These are phyloP conservation scores for Philereme transversata DNA, from an alignment of 2,888 invertebrate species.

Conservation along the genomic window DNA sequence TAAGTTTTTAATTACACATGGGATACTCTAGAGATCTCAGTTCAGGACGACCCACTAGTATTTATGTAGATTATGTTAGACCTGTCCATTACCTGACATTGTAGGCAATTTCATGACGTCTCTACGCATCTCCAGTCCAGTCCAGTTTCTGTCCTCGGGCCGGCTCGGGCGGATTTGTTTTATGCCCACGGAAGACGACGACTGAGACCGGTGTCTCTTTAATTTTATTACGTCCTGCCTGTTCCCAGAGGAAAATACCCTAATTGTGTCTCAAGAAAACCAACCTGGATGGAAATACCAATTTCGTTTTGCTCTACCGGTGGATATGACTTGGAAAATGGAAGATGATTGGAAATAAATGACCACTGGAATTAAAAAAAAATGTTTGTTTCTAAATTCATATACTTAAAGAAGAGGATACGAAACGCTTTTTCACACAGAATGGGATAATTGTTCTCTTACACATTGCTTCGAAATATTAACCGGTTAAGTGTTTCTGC, in stretches of 20 bases:
- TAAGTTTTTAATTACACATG: no score
- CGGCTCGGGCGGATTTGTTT: slow-evolving; percentile 77
- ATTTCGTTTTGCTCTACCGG: slow-evolving; percentile 53
- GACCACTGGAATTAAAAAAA: neutral
- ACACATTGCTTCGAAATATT: no score
- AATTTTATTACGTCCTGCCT: slow-evolving; percentile 80
- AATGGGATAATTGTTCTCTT: no score
- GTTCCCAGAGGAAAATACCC: slow-evolving; percentile 70
- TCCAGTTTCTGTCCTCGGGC: slow-evolving; percentile 43
- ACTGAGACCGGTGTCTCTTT: slow-evolving; percentile 74
- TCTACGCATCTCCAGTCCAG: slow-evolving; percentile 48
- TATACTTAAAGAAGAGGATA: no score
- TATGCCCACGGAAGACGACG: slow-evolving; percentile 76
- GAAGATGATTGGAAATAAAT: neutral
- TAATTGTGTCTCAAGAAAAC: slow-evolving; percentile 79
- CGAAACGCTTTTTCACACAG: no score
- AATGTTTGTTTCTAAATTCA: neutral
- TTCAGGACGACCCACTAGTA: no score
- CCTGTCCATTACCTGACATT: neutral
- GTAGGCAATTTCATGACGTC: slow-evolving; percentile 30
- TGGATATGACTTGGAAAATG: slow-evolving; percentile 10
- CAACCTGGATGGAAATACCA: slow-evolving; percentile 68
- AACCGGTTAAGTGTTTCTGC: no score
- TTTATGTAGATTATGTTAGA: neutral
- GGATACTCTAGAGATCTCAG: no score